Conservation (phyloP, 2,797 vertebrate species). For the Gadopsis bispinosus region DNA sequence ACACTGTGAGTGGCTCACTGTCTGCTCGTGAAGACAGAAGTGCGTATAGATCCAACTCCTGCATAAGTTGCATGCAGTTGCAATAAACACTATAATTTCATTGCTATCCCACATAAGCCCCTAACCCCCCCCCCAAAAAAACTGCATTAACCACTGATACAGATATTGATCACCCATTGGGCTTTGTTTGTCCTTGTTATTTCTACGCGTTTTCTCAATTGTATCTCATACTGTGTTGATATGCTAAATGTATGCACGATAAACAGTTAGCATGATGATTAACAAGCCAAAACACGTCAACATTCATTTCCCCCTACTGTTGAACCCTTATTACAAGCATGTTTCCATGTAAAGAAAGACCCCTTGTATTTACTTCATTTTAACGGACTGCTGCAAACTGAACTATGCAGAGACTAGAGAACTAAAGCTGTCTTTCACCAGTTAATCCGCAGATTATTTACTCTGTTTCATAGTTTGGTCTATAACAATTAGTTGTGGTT, state of each 20-base stretch:
- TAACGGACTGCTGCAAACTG: neutral
- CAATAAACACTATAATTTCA: neutral
- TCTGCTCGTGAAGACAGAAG: neutral
- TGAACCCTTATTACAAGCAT: neutral
- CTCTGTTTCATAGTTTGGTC: neutral
- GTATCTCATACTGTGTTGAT: neutral
- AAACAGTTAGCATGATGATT: too few relatives aligned
- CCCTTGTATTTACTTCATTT: neutral
- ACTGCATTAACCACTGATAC: neutral
- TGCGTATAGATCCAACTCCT: too few relatives aligned
- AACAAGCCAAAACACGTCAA: too few relatives aligned
- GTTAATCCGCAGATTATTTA: neutral
- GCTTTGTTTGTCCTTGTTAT: neutral
- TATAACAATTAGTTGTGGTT: too few relatives aligned
- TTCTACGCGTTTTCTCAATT: neutral
- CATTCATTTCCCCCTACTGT: neutral
- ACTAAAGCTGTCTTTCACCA: neutral
- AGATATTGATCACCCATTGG: neutral
- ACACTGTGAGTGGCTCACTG: neutral
- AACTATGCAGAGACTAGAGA: neutral
- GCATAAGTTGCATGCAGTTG: neutral
- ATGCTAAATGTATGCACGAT: neutral
- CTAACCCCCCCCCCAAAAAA: neutral
- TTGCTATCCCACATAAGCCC: neutral
- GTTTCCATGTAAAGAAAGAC: neutral